Evolutionary conservation across 2,888 invertebrate species (phyloP), one percentile per base, ranked within the genome.

Genomic region (Ophion obscuratus): DNA sequence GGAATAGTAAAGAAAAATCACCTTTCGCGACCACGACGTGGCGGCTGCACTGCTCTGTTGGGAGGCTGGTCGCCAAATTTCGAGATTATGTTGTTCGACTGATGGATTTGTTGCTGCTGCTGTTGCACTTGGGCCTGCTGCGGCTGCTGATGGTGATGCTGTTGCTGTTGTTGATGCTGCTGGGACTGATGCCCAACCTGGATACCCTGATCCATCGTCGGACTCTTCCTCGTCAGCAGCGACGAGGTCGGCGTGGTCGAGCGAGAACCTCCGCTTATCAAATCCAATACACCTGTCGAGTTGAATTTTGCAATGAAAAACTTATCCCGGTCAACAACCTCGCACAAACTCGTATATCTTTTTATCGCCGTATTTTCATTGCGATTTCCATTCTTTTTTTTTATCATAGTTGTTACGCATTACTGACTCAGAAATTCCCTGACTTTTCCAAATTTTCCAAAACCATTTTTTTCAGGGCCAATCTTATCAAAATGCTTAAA

Each of bases 151-250:
- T 93, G 93, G 70, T 92, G 92, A 36, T 94, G 94, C n/a, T 92
- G 92, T 2, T 93, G 92, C 9, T 92, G 94, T 20, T 91, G 90
- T 24, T 94, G 94, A 11, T 93, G 93, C 44, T 94, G 93, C 9
- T 93, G 93, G 14, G 92, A 93, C 57, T 94, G 94, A 31, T 94
- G 94, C 31, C 94, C 94, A 59, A 95, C 97, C 95, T 98, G 98
- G 68, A 97, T 96, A 87, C 97, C 97, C 94, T 98, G 97, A 94
- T 98, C 98, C 89, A 96, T 96, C 2, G 98, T 97, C 76, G 98
- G 97, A 90, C 98, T 98, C 94, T 97, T 98, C 91, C 97, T 96
- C 88, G 96, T 96, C 86, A 95, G 90, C 59, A 95, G 95, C 59
- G 96, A 95, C 86, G 97, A 96, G 7, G 97, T 97, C 11, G 98